Conservation (phyloP, 37 sponge, comb jelly and placozoan species). For the Axinella damicornis region DNA sequence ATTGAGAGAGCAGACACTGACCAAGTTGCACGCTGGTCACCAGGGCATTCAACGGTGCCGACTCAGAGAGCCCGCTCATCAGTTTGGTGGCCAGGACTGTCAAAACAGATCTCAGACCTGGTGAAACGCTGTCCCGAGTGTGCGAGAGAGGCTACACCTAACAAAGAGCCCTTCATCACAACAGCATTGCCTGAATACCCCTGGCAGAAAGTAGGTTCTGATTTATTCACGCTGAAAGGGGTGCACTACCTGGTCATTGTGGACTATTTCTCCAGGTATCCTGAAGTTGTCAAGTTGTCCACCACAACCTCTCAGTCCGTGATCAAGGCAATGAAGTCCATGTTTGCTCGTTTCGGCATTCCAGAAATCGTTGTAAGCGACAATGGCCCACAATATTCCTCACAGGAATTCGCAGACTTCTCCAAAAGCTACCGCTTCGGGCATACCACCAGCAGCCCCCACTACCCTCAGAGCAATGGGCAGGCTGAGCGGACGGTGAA, state of each 20-base stretch:
- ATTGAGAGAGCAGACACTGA: neutral
- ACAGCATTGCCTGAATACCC: slow-evolving; percentile 42
- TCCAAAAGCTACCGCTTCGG: slow-evolving; percentile 17
- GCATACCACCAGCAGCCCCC: slow-evolving; percentile 47
- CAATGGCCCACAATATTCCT: slow-evolving; percentile 56
- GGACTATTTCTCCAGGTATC: slow-evolving; percentile 45
- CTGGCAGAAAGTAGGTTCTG: slow-evolving; percentile 32
- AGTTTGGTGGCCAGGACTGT: slow-evolving; percentile 52
- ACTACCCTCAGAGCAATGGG: slow-evolving; percentile 55
- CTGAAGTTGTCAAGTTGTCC: slow-evolving; percentile 24
- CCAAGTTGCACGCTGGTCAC: slow-evolving; percentile 17
- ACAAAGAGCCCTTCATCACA: slow-evolving; percentile 20
- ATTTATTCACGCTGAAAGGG: slow-evolving; percentile 25
- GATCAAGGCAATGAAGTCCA: slow-evolving; percentile 14
- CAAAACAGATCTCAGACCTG: neutral
- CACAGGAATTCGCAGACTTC: slow-evolving; percentile 14
- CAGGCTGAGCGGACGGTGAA: slow-evolving; percentile 39
- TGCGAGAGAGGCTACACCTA: neutral
- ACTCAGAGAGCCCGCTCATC: neutral
- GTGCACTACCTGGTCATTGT: slow-evolving; percentile 6
- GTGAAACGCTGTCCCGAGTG: slow-evolving; percentile 6
- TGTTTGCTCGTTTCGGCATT: slow-evolving; percentile 39
- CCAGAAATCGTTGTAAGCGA: slow-evolving; percentile 31
- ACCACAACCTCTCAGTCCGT: slow-evolving; percentile 18
- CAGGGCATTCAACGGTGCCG: slow-evolving; percentile 11